Conservation (phyloP, 2,113 vertebrate genomes). For the Strigops habroptila region DNA sequence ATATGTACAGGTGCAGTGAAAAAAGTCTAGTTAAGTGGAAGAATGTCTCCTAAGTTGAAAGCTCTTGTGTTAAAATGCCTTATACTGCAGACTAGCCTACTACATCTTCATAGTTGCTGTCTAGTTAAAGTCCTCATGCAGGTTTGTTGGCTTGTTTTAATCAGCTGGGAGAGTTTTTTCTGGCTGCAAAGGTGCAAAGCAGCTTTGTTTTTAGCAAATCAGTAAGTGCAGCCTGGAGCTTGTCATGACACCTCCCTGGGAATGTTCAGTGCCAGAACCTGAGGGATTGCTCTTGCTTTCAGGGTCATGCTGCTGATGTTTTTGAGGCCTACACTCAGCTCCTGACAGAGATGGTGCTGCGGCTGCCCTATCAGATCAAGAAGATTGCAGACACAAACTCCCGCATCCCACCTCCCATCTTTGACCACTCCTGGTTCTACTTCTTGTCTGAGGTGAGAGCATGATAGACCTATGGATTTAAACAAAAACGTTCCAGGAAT, state of each 20-base stretch:
- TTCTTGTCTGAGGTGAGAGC: conserved; percentile 86
- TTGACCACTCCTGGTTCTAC: conserved; percentile 99
- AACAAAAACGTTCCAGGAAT: neutral
- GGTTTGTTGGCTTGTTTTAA: neutral
- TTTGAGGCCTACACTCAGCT: conserved; percentile 98
- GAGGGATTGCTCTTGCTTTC: neutral
- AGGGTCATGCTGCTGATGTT: conserved; percentile 97
- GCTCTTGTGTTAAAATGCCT: neutral
- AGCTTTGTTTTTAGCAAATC: neutral
- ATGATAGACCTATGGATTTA: neutral
- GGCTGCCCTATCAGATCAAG: conserved; percentile 97
- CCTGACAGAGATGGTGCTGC: conserved; percentile 96
- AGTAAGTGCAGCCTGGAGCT: neutral
- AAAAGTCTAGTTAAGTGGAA: neutral
- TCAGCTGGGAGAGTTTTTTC: neutral
- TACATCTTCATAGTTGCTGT: neutral
- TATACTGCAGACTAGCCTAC: neutral
- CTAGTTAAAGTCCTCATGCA: neutral
- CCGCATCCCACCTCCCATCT: conserved; percentile 92
- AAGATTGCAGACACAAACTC: conserved; percentile 96
- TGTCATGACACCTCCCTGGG: fast-evolving
- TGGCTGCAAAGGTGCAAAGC: neutral
- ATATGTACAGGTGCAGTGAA: neutral
- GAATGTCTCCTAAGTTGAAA: neutral
- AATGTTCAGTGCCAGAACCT: neutral